Base-by-base conservation (phyloP, 2,888 invertebrate species). In the Parasteatoda lunata region DNA sequence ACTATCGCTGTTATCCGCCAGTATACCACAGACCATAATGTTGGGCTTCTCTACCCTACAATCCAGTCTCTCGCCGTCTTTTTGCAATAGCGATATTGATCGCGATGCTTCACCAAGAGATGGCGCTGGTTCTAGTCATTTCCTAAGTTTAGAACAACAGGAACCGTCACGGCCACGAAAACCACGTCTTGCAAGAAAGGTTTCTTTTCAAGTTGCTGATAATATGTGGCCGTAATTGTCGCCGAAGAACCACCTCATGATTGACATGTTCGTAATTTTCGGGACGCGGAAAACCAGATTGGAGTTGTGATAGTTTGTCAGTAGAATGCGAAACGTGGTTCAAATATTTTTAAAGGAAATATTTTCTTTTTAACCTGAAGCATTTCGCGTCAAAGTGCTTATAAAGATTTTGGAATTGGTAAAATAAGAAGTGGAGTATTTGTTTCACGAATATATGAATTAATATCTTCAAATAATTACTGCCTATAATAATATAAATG, bases 1-100 rank as follows among this genome's bases (percentile, higher is more conserved):
- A 48, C 45, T 69, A 83, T 64, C 65, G 83, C 70, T 83, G 77
- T 77, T 83, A 77, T 76, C 76, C 83, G 71, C 64, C 76, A 66
- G 77, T 83, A 65, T 73, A 77, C 71, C 83, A 71, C 77, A 77
- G 77, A 69, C 83, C 77, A 77, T 70, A 83, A 83, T 83, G 83
- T 77, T 77, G 54, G 70, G 52, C 71, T 13, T 65, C 51, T 15
- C 59, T 47, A 49, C 13, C 13, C 54, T 54, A 54, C 54, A 54
- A 54, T 11, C n/a, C 69, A 82, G 59, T 48, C 76, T 59, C 75
- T 65, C 65, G 71, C 83, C 64, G 83, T 71, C 83, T 83, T 83
- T 83, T 71, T 48, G 65, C 65, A 45, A 54, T 13, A 54, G 54
- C n/a, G 70, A 65, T 83, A 83, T 83, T 83, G 83, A 83, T 83